These are phyloP conservation scores for Gymnothorax reevesii DNA, from an alignment of 2,797 vertebrate species.

Conservation along the genomic window DNA sequence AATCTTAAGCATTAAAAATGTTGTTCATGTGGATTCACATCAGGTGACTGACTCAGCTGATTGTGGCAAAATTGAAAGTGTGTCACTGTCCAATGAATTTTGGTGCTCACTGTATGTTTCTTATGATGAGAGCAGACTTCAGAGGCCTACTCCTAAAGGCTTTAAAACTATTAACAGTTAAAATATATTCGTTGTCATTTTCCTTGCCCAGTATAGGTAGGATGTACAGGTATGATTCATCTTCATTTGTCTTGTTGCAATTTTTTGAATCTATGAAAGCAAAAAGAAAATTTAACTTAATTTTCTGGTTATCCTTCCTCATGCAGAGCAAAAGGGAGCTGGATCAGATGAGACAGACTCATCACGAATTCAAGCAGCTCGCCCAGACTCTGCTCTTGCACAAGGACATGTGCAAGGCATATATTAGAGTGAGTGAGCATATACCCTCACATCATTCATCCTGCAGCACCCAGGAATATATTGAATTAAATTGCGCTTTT, in stretches of 20 bases:
- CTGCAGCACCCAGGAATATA: background rate
- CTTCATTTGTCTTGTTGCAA: background rate
- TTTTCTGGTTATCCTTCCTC: background rate
- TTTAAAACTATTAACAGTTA: background rate
- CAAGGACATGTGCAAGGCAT: conserved; percentile 54
- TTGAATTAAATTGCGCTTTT: background rate
- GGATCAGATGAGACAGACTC: conserved; percentile 68
- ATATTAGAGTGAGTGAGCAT: conserved; percentile 53
- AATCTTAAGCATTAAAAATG: no score
- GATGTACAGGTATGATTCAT: background rate
- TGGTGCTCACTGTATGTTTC: background rate
- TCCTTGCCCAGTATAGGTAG: background rate
- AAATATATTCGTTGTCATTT: background rate
- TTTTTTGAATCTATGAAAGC: background rate
- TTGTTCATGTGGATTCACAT: no score
- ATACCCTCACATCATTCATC: background rate
- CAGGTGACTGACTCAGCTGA: no score
- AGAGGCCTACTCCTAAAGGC: background rate
- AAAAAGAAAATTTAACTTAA: background rate
- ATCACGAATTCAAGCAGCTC: conserved; percentile 64
- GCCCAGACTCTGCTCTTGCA: conserved; percentile 61
- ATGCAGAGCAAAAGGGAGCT: conserved; percentile 61
- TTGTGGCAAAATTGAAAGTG: no score
- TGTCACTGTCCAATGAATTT: no score
- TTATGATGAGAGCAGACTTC: background rate